Evolutionary conservation across 2,797 vertebrate genomes (phyloP).

Genomic region (Aeoliscus strigatus): DNA sequence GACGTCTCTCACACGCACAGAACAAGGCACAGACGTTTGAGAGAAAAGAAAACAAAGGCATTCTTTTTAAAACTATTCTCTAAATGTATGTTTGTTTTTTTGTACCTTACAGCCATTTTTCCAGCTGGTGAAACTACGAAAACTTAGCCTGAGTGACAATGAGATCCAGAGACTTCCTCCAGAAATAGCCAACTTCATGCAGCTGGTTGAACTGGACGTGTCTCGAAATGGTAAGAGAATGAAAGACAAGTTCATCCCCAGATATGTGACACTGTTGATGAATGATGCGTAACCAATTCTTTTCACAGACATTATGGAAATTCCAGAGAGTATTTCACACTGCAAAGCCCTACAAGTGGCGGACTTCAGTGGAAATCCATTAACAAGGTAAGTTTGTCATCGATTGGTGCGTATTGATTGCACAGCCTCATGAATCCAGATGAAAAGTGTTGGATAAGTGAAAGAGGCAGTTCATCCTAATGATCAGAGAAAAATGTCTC

Average conservation of each 20-base stretch:
- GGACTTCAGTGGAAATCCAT: constrained; percentile 98
- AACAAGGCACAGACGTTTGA: too few relatives aligned
- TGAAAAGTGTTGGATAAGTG: too few relatives aligned
- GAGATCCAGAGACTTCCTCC: constrained; percentile 94
- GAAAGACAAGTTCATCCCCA: too few relatives aligned
- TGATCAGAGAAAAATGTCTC: too few relatives aligned
- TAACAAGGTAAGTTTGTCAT: constrained; percentile 96
- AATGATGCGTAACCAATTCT: constrained; percentile 12
- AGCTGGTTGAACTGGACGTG: constrained; percentile 93
- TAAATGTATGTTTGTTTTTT: neutral
- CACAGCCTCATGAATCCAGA: too few relatives aligned
- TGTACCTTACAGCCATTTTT: constrained; percentile 89
- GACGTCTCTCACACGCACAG: too few relatives aligned
- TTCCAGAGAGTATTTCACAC: constrained; percentile 96
- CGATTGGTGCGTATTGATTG: too few relatives aligned
- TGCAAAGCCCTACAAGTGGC: constrained; percentile 96
- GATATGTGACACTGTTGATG: neutral
- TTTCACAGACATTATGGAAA: constrained; percentile 90
- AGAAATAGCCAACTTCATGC: constrained; percentile 97
- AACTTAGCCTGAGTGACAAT: constrained; percentile 96
- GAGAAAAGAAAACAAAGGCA: too few relatives aligned
- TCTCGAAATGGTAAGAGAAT: constrained; percentile 94
- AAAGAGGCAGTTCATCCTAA: too few relatives aligned
- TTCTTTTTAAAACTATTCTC: neutral
- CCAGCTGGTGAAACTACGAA: constrained; percentile 92